Evolutionary conservation across 2,888 invertebrate species (phyloP), one percentile per base, ranked within the genome.

Genomic region (Pollenia labialis): DNA sequence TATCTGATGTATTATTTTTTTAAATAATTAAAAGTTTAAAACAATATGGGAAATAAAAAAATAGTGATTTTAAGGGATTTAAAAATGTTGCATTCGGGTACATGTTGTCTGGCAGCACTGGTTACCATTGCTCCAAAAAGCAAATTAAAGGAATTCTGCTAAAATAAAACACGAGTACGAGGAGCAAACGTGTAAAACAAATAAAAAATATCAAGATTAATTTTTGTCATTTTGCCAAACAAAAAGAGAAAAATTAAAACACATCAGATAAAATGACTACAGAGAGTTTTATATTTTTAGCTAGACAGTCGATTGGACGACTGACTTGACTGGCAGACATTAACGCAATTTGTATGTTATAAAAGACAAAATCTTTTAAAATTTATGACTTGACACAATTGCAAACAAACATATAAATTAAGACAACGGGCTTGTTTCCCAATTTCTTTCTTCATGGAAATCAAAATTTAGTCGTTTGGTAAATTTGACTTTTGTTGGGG

Each of bases 171-270:
- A 74, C 40, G 16, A 44, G 4, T 32, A 50, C 58, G 42, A 12
- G 42, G 1, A 42, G 40, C 40, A 18, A 46, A 16, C 14, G 42
- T 44, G 42, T 50, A 16, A 58, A 32, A 75, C n/a, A 71, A 60
- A 68, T 44, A 12, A 16, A 46, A 72, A 54, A 72, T 72, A 64
- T 72, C 12, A 46, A 72, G 50, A 84, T 32, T 46, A 7, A 64
- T 69, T 69, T 58, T 85, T 85, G 84, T 68, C 79, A 80, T 40
- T 80, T 85, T 75, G 74, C 74, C 84, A 85, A 83, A 44, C 16
- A 44, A 14, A 14, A 32, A 58, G 2, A 14, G 14, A 42, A 71
- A 1, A 9, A 52, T 23, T 1, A 4, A 18, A 62, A 18, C 23
- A 46, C 32, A n/a, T 58, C 16, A 0, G 62, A 18, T 23, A 60